Evolutionary conservation across 2,797 vertebrate species (phyloP).

Genomic region (Phalloptychus januarius): DNA sequence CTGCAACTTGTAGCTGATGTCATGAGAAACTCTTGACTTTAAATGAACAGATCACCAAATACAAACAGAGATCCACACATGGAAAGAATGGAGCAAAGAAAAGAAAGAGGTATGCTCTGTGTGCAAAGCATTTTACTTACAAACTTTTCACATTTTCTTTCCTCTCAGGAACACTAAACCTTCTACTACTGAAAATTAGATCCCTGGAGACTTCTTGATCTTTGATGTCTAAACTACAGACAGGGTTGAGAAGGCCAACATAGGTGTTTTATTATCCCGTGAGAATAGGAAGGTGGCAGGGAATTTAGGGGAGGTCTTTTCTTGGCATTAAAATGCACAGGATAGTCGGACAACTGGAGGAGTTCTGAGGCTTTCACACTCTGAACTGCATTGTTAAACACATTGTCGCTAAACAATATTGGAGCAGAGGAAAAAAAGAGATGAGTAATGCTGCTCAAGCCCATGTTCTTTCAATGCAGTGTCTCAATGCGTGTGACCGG

Average conservation of each 20-base stretch:
- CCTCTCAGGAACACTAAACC: constrained; percentile 25
- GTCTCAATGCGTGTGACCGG: background rate
- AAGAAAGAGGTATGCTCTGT: constrained; percentile 4
- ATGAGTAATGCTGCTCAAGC: background rate
- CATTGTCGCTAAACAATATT: background rate
- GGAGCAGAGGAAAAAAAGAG: background rate
- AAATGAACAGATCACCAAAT: constrained; percentile 17
- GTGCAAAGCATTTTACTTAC: constrained; percentile 21
- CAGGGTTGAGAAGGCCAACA: constrained; percentile 41
- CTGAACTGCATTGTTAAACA: background rate
- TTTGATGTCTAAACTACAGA: constrained; percentile 36
- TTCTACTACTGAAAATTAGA: constrained; percentile 53
- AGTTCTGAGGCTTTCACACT: constrained; percentile 4
- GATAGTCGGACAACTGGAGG: background rate
- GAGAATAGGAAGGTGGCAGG: constrained; percentile 18
- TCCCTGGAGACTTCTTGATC: constrained; percentile 49
- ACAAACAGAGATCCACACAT: background rate
- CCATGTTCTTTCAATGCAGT: background rate
- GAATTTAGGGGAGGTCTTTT: constrained; percentile 13
- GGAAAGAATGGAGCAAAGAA: background rate
- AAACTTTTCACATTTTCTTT: constrained; percentile 26
- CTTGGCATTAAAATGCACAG: constrained; percentile 3
- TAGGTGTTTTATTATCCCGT: constrained; percentile 39
- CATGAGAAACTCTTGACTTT: constrained; percentile 16
- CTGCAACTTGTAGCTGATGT: constrained; percentile 19